These are phyloP conservation scores for Sus cebifrons DNA, from an alignment of 2,797 vertebrate species.

Conservation along the genomic window DNA sequence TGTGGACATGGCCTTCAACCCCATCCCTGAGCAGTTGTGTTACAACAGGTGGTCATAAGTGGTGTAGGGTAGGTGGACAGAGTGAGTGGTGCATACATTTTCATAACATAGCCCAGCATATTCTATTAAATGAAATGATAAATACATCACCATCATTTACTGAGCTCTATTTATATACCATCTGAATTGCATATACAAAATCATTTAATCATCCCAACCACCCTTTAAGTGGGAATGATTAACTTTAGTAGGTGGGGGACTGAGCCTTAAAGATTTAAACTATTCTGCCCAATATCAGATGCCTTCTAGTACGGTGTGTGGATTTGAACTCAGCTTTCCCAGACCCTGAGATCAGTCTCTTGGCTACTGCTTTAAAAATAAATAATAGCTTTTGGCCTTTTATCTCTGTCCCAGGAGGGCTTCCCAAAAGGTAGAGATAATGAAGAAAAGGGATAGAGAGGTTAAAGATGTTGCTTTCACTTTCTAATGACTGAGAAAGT, in stretches of 20 bases:
- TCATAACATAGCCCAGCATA: not conserved
- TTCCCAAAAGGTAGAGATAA: not conserved
- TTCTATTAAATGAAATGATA: not conserved
- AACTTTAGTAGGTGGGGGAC: not conserved
- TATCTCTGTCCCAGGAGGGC: not conserved
- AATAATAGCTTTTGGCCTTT: not conserved
- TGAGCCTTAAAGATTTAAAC: conserved; percentile 26
- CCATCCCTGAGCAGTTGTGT: not conserved
- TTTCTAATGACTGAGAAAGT: conserved; percentile 25
- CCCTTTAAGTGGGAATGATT: not conserved
- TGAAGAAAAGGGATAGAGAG: not conserved
- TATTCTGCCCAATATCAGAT: not conserved
- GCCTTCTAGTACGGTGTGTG: not conserved
- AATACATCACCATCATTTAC: not conserved
- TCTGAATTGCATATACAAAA: not conserved
- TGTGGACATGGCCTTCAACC: not conserved
- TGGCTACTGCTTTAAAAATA: not conserved
- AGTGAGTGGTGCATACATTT: not conserved
- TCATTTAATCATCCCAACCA: conserved; percentile 35
- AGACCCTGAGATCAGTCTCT: not conserved
- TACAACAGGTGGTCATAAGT: not conserved
- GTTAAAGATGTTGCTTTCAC: conserved; percentile 5
- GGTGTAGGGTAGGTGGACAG: not conserved
- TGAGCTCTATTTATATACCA: not conserved
- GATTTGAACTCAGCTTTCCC: conserved; percentile 4